phyloP scores from a whole-genome alignment of 2,797 vertebrate species.

The Myripristis murdjan region DNA sequence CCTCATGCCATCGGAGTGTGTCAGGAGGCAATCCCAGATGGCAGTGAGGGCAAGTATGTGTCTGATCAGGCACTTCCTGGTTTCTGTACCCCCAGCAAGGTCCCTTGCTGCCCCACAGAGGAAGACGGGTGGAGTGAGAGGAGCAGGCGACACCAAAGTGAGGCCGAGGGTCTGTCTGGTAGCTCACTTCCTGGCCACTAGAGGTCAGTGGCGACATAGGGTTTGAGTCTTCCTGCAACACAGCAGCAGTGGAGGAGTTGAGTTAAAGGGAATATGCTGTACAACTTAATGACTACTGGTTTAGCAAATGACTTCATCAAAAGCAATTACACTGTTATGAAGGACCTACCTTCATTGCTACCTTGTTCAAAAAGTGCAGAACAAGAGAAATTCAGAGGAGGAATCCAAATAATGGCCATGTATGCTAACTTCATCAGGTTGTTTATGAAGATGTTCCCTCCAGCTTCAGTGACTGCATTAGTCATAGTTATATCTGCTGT shows the following conservation, averaged over 20 bases:
- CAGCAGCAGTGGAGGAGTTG: conserved; percentile 23
- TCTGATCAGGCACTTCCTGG: conserved; percentile 65
- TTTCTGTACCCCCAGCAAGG: conserved; percentile 73
- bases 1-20: conserved; percentile 86
- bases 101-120: conserved; percentile 85
- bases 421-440: too few species aligned
- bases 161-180: conserved; percentile 86
- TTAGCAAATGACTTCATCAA: too few species aligned
- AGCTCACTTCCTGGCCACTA: conserved; percentile 75
- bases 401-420: too few species aligned
- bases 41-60: conserved; percentile 84
- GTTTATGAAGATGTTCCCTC: too few species aligned
- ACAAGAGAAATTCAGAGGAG: too few species aligned
- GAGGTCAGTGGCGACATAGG: conserved; percentile 53
- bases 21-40: conserved; percentile 80
- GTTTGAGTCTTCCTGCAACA: conserved; percentile 65
- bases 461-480: too few species aligned
- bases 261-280: not conserved
- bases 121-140: conserved; percentile 81
- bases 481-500: too few species aligned
- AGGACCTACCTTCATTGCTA: too few species aligned
- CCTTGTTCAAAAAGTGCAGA: too few species aligned
- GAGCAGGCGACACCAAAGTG: conserved; percentile 88
- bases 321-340: too few species aligned
- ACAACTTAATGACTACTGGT: not conserved